These are phyloP conservation scores for Xanthostigma xanthostigma DNA, from an alignment of 2,888 invertebrate species.

Conservation along the genomic window DNA sequence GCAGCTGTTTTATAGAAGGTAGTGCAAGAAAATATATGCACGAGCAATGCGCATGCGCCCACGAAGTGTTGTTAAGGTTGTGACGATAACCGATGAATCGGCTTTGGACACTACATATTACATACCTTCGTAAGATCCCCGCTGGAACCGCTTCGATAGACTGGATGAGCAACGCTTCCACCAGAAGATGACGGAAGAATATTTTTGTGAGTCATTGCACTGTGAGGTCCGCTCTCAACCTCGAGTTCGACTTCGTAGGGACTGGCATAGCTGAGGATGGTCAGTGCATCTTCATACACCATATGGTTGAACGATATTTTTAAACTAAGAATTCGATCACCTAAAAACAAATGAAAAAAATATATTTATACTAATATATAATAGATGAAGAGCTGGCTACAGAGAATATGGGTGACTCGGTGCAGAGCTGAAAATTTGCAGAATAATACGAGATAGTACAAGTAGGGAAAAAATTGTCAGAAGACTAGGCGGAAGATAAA, in stretches of 20 bases:
- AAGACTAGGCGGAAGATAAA: too few relatives aligned
- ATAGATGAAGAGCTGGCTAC: too few relatives aligned
- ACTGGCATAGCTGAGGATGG: slow-evolving; percentile 79
- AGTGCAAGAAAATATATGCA: too few relatives aligned
- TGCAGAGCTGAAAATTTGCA: too few relatives aligned
- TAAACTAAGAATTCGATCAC: slow-evolving; percentile 75
- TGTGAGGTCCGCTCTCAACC: slow-evolving; percentile 34
- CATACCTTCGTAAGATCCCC: slow-evolving; percentile 55
- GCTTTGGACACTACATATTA: slow-evolving; percentile 3
- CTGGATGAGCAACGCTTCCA: slow-evolving; percentile 52
- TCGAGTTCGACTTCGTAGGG: slow-evolving; percentile 77
- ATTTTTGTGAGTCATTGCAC: neutral
- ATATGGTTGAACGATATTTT: slow-evolving; percentile 79
- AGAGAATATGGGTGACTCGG: too few relatives aligned
- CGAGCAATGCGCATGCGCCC: too few relatives aligned
- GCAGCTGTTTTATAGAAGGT: too few relatives aligned
- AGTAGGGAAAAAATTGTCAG: too few relatives aligned
- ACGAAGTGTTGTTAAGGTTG: too few relatives aligned
- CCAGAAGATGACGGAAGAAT: slow-evolving; percentile 21
- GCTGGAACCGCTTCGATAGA: slow-evolving; percentile 63
- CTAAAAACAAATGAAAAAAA: slow-evolving; percentile 30
- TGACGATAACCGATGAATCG: too few relatives aligned
- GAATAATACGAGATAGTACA: too few relatives aligned
- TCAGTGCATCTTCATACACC: slow-evolving; percentile 79
- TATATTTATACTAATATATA: too few relatives aligned